Conservation (phyloP, 1,140 invertebrate genomes). For the Dreissena polymorpha region DNA sequence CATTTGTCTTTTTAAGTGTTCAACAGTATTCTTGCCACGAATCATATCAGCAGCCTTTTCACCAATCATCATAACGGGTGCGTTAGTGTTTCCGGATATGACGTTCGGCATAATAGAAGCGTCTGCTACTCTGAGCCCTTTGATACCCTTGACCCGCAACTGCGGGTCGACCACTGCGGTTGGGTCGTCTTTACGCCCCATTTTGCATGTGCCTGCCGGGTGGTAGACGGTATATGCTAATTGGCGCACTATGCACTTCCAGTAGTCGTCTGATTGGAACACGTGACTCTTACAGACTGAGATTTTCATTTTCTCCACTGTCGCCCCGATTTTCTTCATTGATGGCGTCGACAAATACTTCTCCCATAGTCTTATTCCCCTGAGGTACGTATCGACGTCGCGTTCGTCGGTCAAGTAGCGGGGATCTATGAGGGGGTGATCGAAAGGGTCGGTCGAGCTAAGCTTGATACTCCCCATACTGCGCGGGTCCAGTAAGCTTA, state of each 20-base stretch:
- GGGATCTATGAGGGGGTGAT: slow-evolving; percentile 91
- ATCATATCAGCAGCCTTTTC: slow-evolving; percentile 93
- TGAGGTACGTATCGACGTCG: slow-evolving; percentile 61
- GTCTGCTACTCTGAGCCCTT: slow-evolving; percentile 63
- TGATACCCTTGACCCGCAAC: slow-evolving; percentile 73
- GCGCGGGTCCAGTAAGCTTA: slow-evolving; percentile 61
- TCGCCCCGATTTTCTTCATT: slow-evolving; percentile 56
- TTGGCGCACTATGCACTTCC: slow-evolving; percentile 72
- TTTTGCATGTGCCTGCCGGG: slow-evolving; percentile 94
- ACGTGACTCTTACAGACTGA: slow-evolving; percentile 50
- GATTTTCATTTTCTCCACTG: slow-evolving; percentile 42
- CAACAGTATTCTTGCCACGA: slow-evolving; percentile 16
- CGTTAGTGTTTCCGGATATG: slow-evolving; percentile 87
- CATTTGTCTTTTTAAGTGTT: slow-evolving; percentile 1
- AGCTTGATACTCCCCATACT: slow-evolving; percentile 70
- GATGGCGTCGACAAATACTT: slow-evolving; percentile 50
- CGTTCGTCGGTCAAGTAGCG: slow-evolving; percentile 64
- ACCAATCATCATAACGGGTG: slow-evolving; percentile 90
- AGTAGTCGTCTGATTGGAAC: slow-evolving; percentile 71
- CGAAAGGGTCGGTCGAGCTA: slow-evolving; percentile 86
- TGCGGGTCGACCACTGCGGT: slow-evolving; percentile 93
- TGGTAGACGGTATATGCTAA: slow-evolving; percentile 88
- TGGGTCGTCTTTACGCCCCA: slow-evolving; percentile 92
- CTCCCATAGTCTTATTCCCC: slow-evolving; percentile 59
- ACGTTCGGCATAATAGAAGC: slow-evolving; percentile 68